Conservation (phyloP, 1,140 invertebrate genomes). For the Atta colombica region DNA sequence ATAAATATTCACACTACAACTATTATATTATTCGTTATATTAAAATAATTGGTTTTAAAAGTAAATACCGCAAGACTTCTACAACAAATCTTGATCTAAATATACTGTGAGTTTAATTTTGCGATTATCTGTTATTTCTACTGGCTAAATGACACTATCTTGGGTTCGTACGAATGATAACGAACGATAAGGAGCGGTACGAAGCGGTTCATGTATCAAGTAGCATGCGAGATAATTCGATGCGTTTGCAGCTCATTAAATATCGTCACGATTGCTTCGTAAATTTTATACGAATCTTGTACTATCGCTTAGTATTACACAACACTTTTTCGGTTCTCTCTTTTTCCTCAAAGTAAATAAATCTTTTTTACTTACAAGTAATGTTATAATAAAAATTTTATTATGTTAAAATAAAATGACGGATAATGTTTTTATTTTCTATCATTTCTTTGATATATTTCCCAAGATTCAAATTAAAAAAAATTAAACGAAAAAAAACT, state of each 20-base stretch:
- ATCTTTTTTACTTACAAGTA: not conserved
- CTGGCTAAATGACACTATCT: slow-evolving; percentile 53
- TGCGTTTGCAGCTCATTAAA: slow-evolving; percentile 47
- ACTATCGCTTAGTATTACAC: not conserved
- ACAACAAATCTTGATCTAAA: slow-evolving; percentile 30
- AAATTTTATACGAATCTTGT: slow-evolving; percentile 31
- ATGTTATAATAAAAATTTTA: not conserved
- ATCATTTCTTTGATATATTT: not conserved
- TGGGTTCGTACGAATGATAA: slow-evolving; percentile 39
- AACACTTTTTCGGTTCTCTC: not conserved
- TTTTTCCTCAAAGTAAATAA: not conserved
- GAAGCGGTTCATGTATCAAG: slow-evolving; percentile 58
- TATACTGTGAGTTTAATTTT: slow-evolving; percentile 40
- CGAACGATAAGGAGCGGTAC: slow-evolving; percentile 43
- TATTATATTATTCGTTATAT: not conserved
- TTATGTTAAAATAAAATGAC: not conserved
- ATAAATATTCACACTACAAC: slow-evolving; percentile 12
- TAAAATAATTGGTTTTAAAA: not conserved
- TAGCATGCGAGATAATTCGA: slow-evolving; percentile 52
- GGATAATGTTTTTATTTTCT: not conserved
- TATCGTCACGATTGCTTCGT: slow-evolving; percentile 16
- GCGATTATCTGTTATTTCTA: slow-evolving; percentile 60
- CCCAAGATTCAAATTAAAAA: not conserved
- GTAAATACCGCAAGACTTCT: slow-evolving; percentile 27
- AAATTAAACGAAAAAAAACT: not conserved